Evolutionary conservation across 2,113 vertebrate species (phyloP).

Genomic region (Polypterus senegalus): DNA sequence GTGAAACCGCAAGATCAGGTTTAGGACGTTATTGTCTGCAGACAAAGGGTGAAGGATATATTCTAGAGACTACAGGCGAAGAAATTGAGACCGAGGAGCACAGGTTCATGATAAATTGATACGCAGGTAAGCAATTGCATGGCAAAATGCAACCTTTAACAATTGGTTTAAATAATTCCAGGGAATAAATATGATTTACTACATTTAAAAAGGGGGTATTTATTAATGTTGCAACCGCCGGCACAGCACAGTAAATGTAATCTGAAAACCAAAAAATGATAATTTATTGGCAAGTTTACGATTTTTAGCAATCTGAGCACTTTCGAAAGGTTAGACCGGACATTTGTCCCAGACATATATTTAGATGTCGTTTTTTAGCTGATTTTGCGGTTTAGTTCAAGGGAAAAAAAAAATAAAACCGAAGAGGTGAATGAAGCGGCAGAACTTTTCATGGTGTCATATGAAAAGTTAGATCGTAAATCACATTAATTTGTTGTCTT

Average conservation of each 20-base stretch:
- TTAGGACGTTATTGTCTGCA: conserved; percentile 92
- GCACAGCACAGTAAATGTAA: conserved; percentile 30
- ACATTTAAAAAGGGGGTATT: conserved; percentile 57
- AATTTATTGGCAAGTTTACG: conserved; percentile 26
- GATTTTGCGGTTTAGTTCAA: conserved; percentile 42
- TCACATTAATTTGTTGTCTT: conserved; percentile 77
- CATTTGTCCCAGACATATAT: conserved; percentile 31
- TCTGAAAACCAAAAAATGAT: conserved; percentile 22
- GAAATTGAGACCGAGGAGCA: conserved; percentile 68
- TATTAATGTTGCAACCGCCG: conserved; percentile 54
- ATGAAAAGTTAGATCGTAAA: conserved; percentile 68
- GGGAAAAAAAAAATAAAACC: conserved; percentile 40
- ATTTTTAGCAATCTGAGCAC: conserved; percentile 37
- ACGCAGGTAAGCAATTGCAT: conserved; percentile 95
- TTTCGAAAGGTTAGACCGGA: conserved; percentile 52
- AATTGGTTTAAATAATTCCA: conserved; percentile 60
- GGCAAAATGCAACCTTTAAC: conserved; percentile 84
- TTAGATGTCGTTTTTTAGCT: conserved; percentile 35
- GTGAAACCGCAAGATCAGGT: conserved; percentile 94
- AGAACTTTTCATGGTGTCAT: conserved; percentile 63
- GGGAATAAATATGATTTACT: conserved; percentile 70
- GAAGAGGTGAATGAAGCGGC: conserved; percentile 25
- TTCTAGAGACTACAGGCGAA: conserved; percentile 70
- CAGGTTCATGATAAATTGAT: conserved; percentile 91
- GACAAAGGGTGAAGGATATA: conserved; percentile 97